Evolutionary conservation across 2,797 vertebrate genomes (phyloP).

Genomic region (Apodemus agrarius): DNA sequence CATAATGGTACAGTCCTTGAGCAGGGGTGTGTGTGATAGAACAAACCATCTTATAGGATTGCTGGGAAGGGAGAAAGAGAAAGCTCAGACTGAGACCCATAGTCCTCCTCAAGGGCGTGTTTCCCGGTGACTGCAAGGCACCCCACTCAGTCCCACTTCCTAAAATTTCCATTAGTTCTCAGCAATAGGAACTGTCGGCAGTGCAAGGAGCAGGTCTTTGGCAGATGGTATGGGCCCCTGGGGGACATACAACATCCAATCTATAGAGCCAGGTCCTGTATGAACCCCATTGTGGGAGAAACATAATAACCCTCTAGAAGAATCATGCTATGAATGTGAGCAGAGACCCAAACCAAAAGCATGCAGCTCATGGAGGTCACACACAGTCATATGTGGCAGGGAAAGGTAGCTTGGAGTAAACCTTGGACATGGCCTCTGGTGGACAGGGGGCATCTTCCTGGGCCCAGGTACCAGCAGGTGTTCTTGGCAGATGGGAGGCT

Average conservation of each 20-base stretch:
- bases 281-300: neutral
- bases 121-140: neutral
- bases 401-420: neutral
- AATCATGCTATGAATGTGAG: neutral
- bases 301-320: neutral
- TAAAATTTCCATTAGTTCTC: neutral
- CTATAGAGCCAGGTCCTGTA: neutral
- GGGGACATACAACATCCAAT: neutral
- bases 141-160: neutral
- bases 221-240: neutral
- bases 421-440: neutral
- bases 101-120: neutral
- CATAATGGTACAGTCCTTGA: neutral
- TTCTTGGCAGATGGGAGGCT: neutral
- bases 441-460: neutral
- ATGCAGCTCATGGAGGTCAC: neutral
- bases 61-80: neutral
- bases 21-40: neutral
- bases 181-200: neutral
- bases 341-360: neutral
- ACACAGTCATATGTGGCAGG: neutral
- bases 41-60: neutral
- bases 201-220: neutral
- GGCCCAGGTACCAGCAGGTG: neutral
- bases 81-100: neutral